Evolutionary conservation across 2,113 vertebrate genomes (phyloP).

Genomic region (Pedetes capensis): DNA sequence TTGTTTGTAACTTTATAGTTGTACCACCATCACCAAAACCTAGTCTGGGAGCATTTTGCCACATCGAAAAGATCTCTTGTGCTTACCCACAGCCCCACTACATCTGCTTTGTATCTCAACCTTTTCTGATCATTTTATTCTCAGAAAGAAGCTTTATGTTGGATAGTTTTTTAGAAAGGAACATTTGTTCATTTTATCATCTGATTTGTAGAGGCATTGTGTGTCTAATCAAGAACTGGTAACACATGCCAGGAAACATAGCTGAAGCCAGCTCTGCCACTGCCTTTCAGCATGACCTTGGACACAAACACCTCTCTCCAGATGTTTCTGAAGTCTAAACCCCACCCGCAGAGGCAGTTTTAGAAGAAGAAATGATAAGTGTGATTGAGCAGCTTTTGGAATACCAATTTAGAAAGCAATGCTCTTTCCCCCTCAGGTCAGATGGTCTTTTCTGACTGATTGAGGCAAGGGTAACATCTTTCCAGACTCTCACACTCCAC

Average conservation of each 20-base stretch:
- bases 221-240: conserved; percentile 29
- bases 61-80: background rate
- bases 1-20: conserved; percentile 33
- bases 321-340: conserved; percentile 33
- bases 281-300: conserved; percentile 57
- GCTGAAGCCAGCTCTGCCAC: conserved; percentile 31
- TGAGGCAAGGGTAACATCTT: conserved; percentile 32
- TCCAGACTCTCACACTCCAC: background rate
- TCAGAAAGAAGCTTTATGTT: conserved; percentile 21
- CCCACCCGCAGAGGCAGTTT: conserved; percentile 53
- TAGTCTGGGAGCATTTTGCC: conserved; percentile 34
- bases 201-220: background rate
- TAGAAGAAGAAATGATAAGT: conserved; percentile 51
- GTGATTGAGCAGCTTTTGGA: conserved; percentile 32
- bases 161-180: background rate
- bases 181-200: conserved; percentile 41
- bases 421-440: conserved; percentile 58
- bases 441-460: conserved; percentile 55
- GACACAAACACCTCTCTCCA: background rate
- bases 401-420: conserved; percentile 54
- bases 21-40: conserved; percentile 13
- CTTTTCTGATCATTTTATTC: conserved; percentile 57
- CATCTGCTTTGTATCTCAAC: conserved; percentile 12
- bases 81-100: background rate
- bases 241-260: conserved; percentile 37